These are phyloP conservation scores for Trachelus iudaicus DNA, from an alignment of 2,888 invertebrate species.

Conservation along the genomic window DNA sequence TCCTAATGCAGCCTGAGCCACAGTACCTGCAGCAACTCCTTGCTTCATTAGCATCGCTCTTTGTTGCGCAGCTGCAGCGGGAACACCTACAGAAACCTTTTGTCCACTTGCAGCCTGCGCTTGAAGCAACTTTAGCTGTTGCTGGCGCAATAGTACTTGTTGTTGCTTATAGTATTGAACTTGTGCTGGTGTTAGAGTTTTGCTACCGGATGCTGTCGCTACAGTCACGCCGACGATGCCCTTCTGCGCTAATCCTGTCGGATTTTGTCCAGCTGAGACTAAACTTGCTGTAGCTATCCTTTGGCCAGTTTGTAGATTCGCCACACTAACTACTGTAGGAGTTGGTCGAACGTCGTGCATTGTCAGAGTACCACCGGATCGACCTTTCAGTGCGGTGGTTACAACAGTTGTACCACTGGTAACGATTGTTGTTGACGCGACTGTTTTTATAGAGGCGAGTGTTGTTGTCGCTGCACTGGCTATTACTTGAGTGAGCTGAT, in stretches of 20 bases:
- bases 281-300: slow-evolving; percentile 57
- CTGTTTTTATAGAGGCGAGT: slow-evolving; percentile 44
- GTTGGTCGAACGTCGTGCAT: slow-evolving; percentile 55
- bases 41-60: slow-evolving; percentile 58
- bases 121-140: slow-evolving; percentile 54
- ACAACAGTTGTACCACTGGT: slow-evolving; percentile 38
- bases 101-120: slow-evolving; percentile 56
- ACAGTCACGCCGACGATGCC: slow-evolving; percentile 67
- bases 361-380: slow-evolving; percentile 42
- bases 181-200: slow-evolving; percentile 69
- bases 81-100: slow-evolving; percentile 61
- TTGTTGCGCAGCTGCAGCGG: slow-evolving; percentile 55
- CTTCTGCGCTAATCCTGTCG: slow-evolving; percentile 51
- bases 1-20: slow-evolving; percentile 41
- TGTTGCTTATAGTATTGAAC: slow-evolving; percentile 76
- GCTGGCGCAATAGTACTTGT: slow-evolving; percentile 63
- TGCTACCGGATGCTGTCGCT: slow-evolving; percentile 66
- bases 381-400: slow-evolving; percentile 48
- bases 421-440: slow-evolving; percentile 41
- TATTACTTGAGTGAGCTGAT: slow-evolving; percentile 49
- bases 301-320: slow-evolving; percentile 61
- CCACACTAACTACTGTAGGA: slow-evolving; percentile 60
- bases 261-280: slow-evolving; percentile 51
- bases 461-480: slow-evolving; percentile 42
- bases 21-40: slow-evolving; percentile 34